phyloP scores from a whole-genome alignment of 1,140 invertebrate genomes.

The Drosophila eugracilis region DNA sequence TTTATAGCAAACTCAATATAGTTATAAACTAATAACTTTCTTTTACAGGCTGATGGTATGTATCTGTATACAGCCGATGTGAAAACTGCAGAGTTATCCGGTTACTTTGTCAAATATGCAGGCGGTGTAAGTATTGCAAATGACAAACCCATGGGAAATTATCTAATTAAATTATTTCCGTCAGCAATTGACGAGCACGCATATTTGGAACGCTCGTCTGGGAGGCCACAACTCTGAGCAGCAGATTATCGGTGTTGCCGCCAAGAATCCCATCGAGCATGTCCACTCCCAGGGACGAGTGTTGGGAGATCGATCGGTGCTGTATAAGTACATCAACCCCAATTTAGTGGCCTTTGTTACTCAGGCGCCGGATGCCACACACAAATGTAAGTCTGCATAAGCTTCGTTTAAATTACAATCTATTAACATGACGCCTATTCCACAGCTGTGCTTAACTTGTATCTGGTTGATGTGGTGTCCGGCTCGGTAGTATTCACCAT shows the following conservation, averaged over 20 bases:
- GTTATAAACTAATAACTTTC: not conserved
- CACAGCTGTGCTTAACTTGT: constrained; percentile 88
- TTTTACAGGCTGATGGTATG: constrained; percentile 86
- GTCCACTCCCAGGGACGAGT: constrained; percentile 98
- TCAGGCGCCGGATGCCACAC: constrained; percentile 90
- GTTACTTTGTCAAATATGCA: constrained; percentile 88
- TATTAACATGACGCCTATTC: not conserved
- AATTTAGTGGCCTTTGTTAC: constrained; percentile 96
- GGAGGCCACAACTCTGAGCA: constrained; percentile 87
- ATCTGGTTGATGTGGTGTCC: constrained; percentile 96
- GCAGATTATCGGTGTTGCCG: constrained; percentile 89
- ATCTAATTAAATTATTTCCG: constrained; percentile 7
- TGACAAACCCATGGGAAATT: not conserved
- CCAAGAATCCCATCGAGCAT: constrained; percentile 92
- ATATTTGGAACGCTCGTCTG: constrained; percentile 90
- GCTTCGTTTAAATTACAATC: not conserved
- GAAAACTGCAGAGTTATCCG: constrained; percentile 88
- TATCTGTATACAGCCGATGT: constrained; percentile 91
- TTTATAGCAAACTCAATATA: not conserved
- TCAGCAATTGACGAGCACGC: constrained; percentile 84
- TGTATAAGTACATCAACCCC: constrained; percentile 99
- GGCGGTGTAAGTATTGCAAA: constrained; percentile 70
- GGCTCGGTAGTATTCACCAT: constrained; percentile 91
- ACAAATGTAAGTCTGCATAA: constrained; percentile 88
- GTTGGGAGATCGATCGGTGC: constrained; percentile 96